phyloP scores from a whole-genome alignment of 2,113 vertebrate species.

The Amblyornis subalaris region DNA sequence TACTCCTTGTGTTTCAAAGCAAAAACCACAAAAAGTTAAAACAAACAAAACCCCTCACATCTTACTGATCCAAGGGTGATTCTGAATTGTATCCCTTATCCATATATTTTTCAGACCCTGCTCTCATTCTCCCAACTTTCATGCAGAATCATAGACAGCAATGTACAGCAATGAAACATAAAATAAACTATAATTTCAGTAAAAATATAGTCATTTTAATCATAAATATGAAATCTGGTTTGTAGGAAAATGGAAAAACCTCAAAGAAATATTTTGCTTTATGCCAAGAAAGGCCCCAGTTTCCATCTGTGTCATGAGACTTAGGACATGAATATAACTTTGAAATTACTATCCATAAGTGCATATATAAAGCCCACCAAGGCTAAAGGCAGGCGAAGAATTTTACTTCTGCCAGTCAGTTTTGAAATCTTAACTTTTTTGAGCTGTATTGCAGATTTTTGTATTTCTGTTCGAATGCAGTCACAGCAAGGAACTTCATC shows the following conservation, averaged over 20 bases:
- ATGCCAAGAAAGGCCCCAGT: neutral
- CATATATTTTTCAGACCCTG: neutral
- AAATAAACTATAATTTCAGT: neutral
- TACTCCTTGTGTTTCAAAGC: neutral
- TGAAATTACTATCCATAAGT: neutral
- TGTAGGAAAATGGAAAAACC: neutral
- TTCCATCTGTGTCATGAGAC: neutral
- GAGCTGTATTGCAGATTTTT: neutral
- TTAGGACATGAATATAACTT: neutral
- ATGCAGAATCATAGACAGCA: neutral
- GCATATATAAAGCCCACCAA: neutral
- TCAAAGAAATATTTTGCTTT: neutral
- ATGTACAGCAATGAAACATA: neutral
- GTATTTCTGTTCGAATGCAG: neutral
- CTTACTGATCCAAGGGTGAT: neutral
- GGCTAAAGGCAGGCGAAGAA: neutral
- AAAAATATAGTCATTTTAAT: neutral
- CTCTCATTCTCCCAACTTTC: neutral
- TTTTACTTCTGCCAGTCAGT: neutral
- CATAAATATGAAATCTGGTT: neutral
- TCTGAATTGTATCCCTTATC: neutral
- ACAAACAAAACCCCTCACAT: accelerated
- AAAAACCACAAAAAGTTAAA: neutral
- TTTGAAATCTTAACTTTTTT: neutral
- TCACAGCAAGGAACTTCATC: neutral